Percentiles rank a stretch among this genome's conserved stretches.
Evolutionary conservation across 2,888 invertebrate species (phyloP).

Genomic region (Apodemia duryi): DNA sequence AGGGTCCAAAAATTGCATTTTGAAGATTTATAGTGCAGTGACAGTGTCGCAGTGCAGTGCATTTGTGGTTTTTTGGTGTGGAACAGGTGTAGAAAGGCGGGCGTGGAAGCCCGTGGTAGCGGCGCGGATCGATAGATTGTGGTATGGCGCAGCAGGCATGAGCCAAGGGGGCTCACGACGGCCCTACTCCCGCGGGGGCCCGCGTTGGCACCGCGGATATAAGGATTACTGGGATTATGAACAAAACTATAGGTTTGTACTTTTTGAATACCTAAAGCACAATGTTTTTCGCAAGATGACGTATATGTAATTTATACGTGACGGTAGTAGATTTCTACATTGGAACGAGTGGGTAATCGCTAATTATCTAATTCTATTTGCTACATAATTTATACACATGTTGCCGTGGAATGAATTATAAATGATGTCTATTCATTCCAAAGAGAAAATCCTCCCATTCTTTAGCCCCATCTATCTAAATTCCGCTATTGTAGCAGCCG

Average conservation of each 20-base stretch:
- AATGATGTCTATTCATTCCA: background rate
- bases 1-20: conserved; percentile 41
- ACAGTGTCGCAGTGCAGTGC: conserved; percentile 53
- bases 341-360: background rate
- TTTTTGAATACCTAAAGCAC: conserved; percentile 17
- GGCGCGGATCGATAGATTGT: conserved; percentile 59
- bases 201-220: conserved; percentile 73
- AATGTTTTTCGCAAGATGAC: conserved; percentile 19
- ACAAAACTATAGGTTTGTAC: conserved; percentile 64
- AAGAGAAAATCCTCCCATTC: background rate
- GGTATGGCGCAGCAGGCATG: conserved; percentile 64
- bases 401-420: background rate
- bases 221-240: conserved; percentile 77
- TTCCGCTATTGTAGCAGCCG: background rate
- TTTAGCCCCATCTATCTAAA: too few species aligned
- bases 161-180: conserved; percentile 71
- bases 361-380: background rate
- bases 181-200: conserved; percentile 72
- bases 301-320: conserved; percentile 20
- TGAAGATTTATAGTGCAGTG: conserved; percentile 34
- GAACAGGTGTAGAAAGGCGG: conserved; percentile 34
- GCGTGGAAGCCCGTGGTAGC: conserved; percentile 39
- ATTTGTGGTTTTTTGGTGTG: conserved; percentile 39
- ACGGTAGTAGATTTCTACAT: conserved; percentile 2
- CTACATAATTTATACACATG: background rate